Conservation (phyloP, 2,113 vertebrate species). For the Australoheros scitulus region DNA sequence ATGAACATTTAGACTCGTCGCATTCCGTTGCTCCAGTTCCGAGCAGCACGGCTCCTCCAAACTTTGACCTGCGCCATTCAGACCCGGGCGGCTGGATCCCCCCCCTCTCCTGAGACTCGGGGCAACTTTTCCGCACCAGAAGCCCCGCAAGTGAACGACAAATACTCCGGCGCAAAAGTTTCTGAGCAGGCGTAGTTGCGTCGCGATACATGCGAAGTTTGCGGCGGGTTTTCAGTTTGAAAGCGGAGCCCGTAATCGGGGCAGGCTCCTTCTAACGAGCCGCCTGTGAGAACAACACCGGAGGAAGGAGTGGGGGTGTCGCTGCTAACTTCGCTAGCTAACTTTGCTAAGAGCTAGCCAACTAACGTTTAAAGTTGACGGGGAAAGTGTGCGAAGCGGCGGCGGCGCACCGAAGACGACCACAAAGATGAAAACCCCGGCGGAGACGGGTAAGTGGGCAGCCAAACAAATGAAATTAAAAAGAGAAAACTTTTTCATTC, state of each 20-base stretch:
- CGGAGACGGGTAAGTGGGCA: constrained; percentile 75
- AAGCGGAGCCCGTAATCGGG: not conserved
- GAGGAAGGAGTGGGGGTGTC: constrained; percentile 60
- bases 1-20: constrained; percentile 47
- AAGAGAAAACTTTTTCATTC: not conserved
- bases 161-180: constrained; percentile 22
- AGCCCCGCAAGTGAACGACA: not conserved
- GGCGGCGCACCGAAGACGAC: constrained; percentile 12
- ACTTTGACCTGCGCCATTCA: constrained; percentile 71
- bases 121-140: constrained; percentile 56
- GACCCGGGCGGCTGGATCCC: constrained; percentile 50
- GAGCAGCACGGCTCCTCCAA: constrained; percentile 63
- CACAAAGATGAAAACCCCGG: constrained; percentile 79
- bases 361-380: constrained; percentile 58
- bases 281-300: constrained; percentile 61
- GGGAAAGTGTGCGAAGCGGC: constrained; percentile 41
- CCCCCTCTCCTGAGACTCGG: constrained; percentile 24
- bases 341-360: constrained; percentile 56
- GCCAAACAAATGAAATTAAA: too few relatives aligned
- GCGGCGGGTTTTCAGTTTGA: not conserved
- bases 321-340: constrained; percentile 56
- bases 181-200: not conserved
- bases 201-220: not conserved
- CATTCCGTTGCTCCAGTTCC: constrained; percentile 64
- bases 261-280: constrained; percentile 8